phyloP scores from a whole-genome alignment of 2,797 vertebrate species.

The Poecilia wingei region DNA sequence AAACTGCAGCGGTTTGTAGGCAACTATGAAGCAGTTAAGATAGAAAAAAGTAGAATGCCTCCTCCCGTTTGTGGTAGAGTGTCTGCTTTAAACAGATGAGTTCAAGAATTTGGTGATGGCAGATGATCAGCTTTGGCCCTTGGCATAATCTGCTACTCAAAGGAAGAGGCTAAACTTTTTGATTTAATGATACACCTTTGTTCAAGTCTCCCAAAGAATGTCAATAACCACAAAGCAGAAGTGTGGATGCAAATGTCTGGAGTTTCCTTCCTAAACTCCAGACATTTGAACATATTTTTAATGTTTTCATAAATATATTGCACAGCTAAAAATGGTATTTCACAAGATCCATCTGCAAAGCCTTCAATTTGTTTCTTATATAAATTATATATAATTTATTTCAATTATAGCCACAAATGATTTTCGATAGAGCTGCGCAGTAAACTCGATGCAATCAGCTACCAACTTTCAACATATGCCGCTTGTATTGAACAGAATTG shows the following conservation, averaged over 20 bases:
- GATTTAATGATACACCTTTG: background rate
- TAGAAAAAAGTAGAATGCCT: background rate
- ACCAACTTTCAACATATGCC: background rate
- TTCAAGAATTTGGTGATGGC: background rate
- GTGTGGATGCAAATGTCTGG: background rate
- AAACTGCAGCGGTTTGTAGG: background rate
- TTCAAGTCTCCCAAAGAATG: background rate
- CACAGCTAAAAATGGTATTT: background rate
- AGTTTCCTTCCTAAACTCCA: background rate
- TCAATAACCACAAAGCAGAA: background rate
- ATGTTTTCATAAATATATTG: background rate
- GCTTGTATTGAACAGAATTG: background rate
- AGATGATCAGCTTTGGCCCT: background rate
- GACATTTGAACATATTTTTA: background rate
- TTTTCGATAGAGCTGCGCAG: background rate
- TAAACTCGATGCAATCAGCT: background rate
- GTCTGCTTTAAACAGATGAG: background rate
- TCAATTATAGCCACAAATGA: background rate
- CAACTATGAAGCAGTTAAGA: background rate
- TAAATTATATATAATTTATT: background rate
- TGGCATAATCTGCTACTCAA: background rate
- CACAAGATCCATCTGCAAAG: background rate
- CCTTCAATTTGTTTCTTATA: background rate
- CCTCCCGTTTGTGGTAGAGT: background rate
- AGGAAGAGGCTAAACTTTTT: background rate